Evolutionary conservation across 2,113 vertebrate genomes (phyloP).

Genomic region (Camelus dromedarius): DNA sequence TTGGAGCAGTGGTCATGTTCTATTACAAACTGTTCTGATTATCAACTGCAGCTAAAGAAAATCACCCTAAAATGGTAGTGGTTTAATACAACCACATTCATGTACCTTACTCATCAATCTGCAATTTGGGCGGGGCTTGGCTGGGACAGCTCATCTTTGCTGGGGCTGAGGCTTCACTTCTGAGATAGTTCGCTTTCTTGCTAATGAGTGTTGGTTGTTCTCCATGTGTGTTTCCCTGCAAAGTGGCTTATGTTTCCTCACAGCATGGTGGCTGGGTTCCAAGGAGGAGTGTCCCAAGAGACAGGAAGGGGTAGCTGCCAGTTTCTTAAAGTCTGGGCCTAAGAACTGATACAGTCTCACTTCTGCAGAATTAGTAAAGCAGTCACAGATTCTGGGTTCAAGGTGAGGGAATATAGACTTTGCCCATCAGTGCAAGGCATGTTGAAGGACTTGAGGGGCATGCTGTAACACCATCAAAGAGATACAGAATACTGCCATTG

Average conservation of each 20-base stretch:
- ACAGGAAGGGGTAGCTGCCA: constrained; percentile 25
- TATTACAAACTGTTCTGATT: neutral
- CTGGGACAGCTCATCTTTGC: constrained; percentile 15
- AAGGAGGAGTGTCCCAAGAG: constrained; percentile 28
- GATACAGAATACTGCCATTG: neutral
- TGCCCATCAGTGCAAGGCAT: neutral
- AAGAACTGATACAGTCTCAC: neutral
- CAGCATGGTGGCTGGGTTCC: neutral
- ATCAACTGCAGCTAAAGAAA: neutral
- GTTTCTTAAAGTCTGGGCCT: neutral
- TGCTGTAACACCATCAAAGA: constrained; percentile 4
- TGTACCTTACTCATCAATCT: neutral
- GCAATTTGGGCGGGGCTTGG: neutral
- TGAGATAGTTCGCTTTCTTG: neutral
- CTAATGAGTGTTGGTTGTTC: neutral
- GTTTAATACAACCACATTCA: neutral
- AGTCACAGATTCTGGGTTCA: neutral
- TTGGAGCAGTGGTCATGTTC: neutral
- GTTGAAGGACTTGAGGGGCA: neutral
- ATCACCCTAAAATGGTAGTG: neutral
- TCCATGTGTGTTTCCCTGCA: neutral
- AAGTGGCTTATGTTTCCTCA: constrained; percentile 17
- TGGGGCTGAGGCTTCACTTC: neutral
- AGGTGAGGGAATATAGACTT: neutral
- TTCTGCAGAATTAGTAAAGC: neutral